These are phyloP conservation scores for Nebria salina DNA, from an alignment of 2,888 invertebrate species.

Conservation along the genomic window DNA sequence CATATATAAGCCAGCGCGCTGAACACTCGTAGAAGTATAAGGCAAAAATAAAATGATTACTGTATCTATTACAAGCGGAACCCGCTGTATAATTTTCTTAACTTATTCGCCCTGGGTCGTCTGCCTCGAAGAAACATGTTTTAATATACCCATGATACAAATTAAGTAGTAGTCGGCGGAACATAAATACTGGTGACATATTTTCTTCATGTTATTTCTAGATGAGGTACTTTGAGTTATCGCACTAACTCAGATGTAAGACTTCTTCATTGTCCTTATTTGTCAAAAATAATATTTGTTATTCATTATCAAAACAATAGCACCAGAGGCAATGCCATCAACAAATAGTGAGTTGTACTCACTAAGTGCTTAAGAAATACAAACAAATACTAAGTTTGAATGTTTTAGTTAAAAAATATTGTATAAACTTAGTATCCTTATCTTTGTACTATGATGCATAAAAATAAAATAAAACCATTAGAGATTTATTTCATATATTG, in stretches of 20 bases:
- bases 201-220: neutral
- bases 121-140: constrained; percentile 2
- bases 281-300: neutral
- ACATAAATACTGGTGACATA: constrained; percentile 35
- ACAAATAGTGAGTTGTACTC: neutral
- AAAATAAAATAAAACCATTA: no score
- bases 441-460: no score
- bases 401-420: neutral
- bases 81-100: neutral
- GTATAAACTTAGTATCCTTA: neutral
- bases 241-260: no score
- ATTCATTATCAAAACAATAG: neutral
- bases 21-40: constrained; percentile 12
- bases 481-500: no score
- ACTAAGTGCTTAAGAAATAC: no score
- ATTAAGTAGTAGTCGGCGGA: constrained; percentile 33
- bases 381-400: neutral
- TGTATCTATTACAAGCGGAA: constrained; percentile 32
- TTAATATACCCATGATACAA: constrained; percentile 37
- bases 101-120: constrained; percentile 2
- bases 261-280: neutral
- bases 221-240: neutral
- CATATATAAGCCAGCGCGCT: constrained; percentile 32
- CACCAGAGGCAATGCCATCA: neutral
- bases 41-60: constrained; percentile 41